These are phyloP conservation scores for Coecobrya sp. DNA, from an alignment of 2,888 invertebrate genomes.

Conservation along the genomic window DNA sequence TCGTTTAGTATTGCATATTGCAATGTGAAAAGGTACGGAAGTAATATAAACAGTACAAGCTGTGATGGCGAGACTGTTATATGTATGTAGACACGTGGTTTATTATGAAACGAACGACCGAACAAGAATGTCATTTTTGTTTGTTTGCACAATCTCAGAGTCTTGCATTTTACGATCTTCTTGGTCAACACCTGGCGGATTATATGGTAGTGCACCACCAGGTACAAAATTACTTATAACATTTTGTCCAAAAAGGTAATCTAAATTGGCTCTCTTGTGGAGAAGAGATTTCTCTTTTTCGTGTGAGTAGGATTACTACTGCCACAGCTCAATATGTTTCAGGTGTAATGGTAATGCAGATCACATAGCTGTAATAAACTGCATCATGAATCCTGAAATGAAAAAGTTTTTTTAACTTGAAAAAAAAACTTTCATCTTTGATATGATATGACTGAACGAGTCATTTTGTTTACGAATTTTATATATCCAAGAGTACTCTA, in stretches of 20 bases:
- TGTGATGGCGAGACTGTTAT: no score
- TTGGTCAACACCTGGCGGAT: conserved; percentile 62
- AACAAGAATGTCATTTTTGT: conserved; percentile 19
- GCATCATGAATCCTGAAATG: conserved; percentile 17
- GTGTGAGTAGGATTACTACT: background rate
- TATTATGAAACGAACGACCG: conserved; percentile 8
- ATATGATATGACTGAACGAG: background rate
- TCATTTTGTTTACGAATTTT: background rate
- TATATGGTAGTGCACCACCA: conserved; percentile 33
- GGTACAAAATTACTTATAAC: conserved; percentile 51
- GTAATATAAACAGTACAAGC: conserved; percentile 2
- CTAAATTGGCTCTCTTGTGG: background rate
- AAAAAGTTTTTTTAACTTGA: conserved; percentile 31
- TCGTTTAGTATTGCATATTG: conserved; percentile 4
- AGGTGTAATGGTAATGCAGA: conserved; percentile 37
- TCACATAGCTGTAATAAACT: conserved; percentile 63
- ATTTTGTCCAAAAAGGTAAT: conserved; percentile 43
- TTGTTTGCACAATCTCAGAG: conserved; percentile 61
- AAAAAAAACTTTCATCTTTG: background rate
- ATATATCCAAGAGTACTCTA: background rate
- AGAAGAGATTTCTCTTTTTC: conserved; percentile 24
- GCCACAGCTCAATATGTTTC: background rate
- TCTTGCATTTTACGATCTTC: conserved; percentile 68
- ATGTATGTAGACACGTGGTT: background rate
- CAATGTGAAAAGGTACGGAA: conserved; percentile 35